Base-by-base conservation (phyloP, 2,113 vertebrate species). In the Oncorhynchus mykiss region DNA sequence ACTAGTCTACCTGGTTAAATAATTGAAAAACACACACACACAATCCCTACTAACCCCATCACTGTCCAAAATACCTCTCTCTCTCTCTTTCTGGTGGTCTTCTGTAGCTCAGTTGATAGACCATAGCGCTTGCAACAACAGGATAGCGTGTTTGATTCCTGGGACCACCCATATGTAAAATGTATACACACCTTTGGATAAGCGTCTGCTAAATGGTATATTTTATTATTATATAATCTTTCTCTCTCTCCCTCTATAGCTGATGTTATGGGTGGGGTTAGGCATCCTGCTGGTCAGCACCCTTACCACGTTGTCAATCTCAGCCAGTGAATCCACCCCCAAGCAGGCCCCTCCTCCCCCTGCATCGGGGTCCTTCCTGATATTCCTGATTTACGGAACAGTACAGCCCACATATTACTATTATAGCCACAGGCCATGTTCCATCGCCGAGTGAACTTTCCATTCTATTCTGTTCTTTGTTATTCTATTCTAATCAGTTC, bases 241-340 rank as follows among this genome's bases (percentile, higher is more conserved):
- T 8, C 48, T 48, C 54, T 70, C 34, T 73, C 22, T 78, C 13
- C 59, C 4, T 66, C 68, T 68, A 67, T 20, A 99, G 98, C 89
- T 99, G 68, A 96, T 99, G 73, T 92, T 99, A 22, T 96, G 91
- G 80, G 96, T 98, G 0, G 97, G 97, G 73, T 93, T 99, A 80
- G 95, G 97, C 3, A 94, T 99, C 81, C 94, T 99, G 70, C 92
- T 99, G 29, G 85, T 99, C 84, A 99, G 98, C 85, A 99, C 98
- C 0, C 88, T 97, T 59, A 96, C 95, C 80, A 99, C 97, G 5
- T 80, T 99, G 80, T 95, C 95, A 0, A 93, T 94, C 13, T 93
- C 90, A 0, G 87, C 92, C 80, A 93, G 85, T 18, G 73, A 78
- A 90, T 48, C 49, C 64, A 13, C 85, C 89, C 0, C 60, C 80